Base-by-base conservation (phyloP, 1,140 invertebrate genomes). In the Copidosoma floridanum region DNA sequence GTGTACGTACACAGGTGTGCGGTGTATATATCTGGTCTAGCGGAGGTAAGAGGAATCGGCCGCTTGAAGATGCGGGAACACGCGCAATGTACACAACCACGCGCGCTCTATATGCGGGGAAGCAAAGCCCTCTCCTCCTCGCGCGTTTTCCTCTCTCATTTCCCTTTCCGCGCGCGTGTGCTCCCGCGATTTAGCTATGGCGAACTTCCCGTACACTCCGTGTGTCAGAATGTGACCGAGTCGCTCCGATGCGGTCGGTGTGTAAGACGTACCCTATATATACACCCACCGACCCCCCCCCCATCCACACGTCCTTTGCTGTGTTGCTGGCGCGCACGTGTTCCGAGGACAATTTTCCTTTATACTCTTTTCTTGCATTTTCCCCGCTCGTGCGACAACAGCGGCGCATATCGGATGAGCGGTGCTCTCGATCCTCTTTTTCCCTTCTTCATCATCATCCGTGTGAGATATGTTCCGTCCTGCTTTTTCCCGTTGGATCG, bases 41-140 rank as follows among this genome's bases (percentile, higher is more conserved):
- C 16, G 16, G 3, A 41, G 35, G 10, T 5, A 7, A 14, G 40
- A 23, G 52, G 27, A 46, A 56, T 47, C 47, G 47, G 57, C 50
- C 59, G 63, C 61, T 70, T 68, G 64, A 67, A 65, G 65, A 71
- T 71, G 69, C 69, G 65, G 60, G 65, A 64, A 64, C 70, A 71
- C 67, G 70, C 57, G 68, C 68, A 56, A 68, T 64, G n/a, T n/a
- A n/a, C n/a, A 66, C 64, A 68, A 40, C 59, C 65, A 60, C 46
- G 51, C 61, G 56, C 24, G n/a, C 40, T 37, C n/a, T n/a, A n/a
- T n/a, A n/a, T n/a, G n/a, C n/a, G n/a, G n/a, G n/a, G n/a, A n/a
- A n/a, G n/a, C n/a, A n/a, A n/a, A n/a, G n/a, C 20, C 57, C 59
- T 51, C 32, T 46, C 60, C 61, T 61, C 61, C 54, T 61, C 53